These are phyloP conservation scores for Idaea dimidiata DNA, from an alignment of 2,888 invertebrate species.

Conservation along the genomic window DNA sequence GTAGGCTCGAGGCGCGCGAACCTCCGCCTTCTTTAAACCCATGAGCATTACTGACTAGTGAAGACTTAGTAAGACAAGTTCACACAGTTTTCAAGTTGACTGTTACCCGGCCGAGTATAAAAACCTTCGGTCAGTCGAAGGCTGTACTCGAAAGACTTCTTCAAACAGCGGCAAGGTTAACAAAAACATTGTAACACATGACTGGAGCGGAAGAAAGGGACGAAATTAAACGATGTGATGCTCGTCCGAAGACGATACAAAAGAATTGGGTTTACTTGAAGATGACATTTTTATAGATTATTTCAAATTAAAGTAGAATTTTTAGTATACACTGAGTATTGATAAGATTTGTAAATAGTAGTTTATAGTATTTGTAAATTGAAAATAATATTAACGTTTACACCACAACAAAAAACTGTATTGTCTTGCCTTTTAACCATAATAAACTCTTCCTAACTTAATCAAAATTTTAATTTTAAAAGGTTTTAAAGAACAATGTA, in stretches of 20 bases:
- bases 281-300: conserved; percentile 10
- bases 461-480: too few relatives aligned
- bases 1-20: conserved; percentile 25
- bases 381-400: too few relatives aligned
- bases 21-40: conserved; percentile 44
- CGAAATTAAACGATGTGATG: conserved; percentile 53
- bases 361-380: too few relatives aligned
- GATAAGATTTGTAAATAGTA: too few relatives aligned
- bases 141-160: conserved; percentile 20
- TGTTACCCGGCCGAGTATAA: conserved; percentile 46
- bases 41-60: conserved; percentile 60
- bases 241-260: conserved; percentile 43
- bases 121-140: conserved; percentile 30
- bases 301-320: too few relatives aligned
- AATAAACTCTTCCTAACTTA: too few relatives aligned
- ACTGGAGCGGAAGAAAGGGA: conserved; percentile 59
- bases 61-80: conserved; percentile 51
- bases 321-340: too few relatives aligned
- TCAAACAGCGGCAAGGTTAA: background rate
- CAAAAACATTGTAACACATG: conserved; percentile 56
- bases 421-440: too few relatives aligned
- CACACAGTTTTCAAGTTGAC: conserved; percentile 65
- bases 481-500: too few relatives aligned
- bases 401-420: too few relatives aligned
- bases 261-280: conserved; percentile 9